These are phyloP conservation scores for Slavum lentiscoides DNA, from an alignment of 2,888 invertebrate genomes.

Conservation along the genomic window DNA sequence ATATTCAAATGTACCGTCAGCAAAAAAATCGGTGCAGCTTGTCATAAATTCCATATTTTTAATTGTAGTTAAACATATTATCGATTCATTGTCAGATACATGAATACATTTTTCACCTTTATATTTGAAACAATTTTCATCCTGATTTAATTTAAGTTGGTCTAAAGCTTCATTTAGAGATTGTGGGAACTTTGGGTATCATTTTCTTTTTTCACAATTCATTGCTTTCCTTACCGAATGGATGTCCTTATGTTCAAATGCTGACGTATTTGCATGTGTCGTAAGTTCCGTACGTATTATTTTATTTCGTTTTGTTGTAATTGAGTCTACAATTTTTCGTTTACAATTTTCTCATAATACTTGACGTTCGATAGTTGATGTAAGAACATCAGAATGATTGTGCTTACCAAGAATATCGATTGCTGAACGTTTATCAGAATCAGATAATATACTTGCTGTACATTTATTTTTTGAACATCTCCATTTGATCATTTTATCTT, in stretches of 20 bases:
- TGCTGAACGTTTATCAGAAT: slow-evolving; percentile 1
- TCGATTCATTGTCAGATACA: neutral
- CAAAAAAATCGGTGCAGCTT: neutral
- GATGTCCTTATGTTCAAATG: neutral
- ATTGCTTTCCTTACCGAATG: neutral
- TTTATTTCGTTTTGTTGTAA: neutral
- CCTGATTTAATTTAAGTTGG: neutral
- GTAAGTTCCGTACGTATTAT: neutral
- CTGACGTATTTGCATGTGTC: neutral
- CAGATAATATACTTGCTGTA: neutral
- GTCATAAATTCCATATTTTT: slow-evolving; percentile 6
- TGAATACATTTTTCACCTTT: slow-evolving; percentile 1
- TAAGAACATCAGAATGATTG: neutral
- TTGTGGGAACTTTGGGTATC: neutral
- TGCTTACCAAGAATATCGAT: neutral
- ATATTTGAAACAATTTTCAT: neutral
- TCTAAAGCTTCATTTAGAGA: neutral
- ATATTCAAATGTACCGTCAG: slow-evolving; percentile 7
- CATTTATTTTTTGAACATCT: slow-evolving; percentile 3
- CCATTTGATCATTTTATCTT: slow-evolving; percentile 4
- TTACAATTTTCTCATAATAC: neutral
- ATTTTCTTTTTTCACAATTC: neutral
- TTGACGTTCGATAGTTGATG: too few relatives aligned
- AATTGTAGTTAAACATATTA: neutral
- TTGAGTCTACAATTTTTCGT: neutral